Evolutionary conservation across 2,888 invertebrate genomes (phyloP).

Genomic region (Lasioglossum zephyrum): DNA sequence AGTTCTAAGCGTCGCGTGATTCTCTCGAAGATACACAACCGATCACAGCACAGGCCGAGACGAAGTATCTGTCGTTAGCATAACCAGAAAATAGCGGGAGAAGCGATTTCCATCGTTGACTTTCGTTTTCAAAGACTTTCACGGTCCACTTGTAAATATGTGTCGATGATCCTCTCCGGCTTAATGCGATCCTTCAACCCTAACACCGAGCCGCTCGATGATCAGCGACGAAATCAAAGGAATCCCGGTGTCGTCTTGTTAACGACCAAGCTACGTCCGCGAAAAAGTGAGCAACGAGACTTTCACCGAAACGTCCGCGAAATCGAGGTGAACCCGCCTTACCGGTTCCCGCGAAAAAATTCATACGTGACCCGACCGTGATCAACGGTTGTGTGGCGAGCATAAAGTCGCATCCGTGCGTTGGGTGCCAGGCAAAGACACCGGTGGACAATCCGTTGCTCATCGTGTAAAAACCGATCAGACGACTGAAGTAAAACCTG

Average conservation of each 20-base stretch:
- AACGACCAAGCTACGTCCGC: slow-evolving; percentile 47
- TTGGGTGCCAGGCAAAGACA: slow-evolving; percentile 70
- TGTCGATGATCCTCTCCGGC: background rate
- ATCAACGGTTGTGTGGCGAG: slow-evolving; percentile 52
- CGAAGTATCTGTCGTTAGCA: background rate
- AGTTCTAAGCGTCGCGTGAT: background rate
- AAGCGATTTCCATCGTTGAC: slow-evolving; percentile 3
- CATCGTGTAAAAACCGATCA: slow-evolving; percentile 63
- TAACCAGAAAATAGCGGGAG: background rate
- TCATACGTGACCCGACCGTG: slow-evolving; percentile 75
- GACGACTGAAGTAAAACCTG: slow-evolving; percentile 73
- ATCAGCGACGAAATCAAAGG: slow-evolving; percentile 13
- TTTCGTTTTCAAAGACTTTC: background rate
- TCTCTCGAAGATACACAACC: background rate
- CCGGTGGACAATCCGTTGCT: slow-evolving; percentile 68
- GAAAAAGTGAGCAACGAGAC: slow-evolving; percentile 63
- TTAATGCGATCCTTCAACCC: slow-evolving; percentile 6
- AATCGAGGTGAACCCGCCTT: slow-evolving; percentile 76
- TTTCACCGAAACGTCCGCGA: slow-evolving; percentile 71
- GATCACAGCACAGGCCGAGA: background rate
- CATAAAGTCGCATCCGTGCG: slow-evolving; percentile 56
- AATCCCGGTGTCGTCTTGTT: slow-evolving; percentile 45
- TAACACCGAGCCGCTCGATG: background rate
- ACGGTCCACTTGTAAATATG: background rate
- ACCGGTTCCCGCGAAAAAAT: slow-evolving; percentile 79